Conservation (phyloP, 2,888 invertebrate species). For the Argynnis bischoffii region DNA sequence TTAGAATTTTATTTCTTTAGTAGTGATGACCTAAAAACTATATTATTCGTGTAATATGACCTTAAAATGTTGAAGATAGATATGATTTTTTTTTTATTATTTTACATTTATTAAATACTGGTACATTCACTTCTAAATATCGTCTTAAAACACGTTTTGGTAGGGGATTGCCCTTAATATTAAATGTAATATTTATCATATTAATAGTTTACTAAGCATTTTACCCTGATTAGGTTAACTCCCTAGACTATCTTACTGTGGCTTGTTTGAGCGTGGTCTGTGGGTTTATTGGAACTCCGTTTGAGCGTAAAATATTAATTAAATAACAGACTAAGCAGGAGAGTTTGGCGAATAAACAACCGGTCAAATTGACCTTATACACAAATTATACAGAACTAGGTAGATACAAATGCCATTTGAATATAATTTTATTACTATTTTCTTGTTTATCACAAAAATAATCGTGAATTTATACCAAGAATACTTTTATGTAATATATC, state of each 20-base stretch:
- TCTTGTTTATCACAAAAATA: too few relatives aligned
- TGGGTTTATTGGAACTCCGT: conserved; percentile 13
- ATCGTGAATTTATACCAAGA: too few relatives aligned
- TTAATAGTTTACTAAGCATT: conserved; percentile 6
- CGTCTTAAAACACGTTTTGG: too few relatives aligned
- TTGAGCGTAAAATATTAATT: conserved; percentile 21
- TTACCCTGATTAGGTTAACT: conserved; percentile 16
- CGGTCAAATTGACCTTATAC: neutral
- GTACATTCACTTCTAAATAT: too few relatives aligned
- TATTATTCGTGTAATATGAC: too few relatives aligned
- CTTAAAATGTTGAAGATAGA: too few relatives aligned
- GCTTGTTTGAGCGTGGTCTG: conserved; percentile 21
- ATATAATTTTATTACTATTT: too few relatives aligned
- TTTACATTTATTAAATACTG: too few relatives aligned
- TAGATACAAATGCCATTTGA: neutral
- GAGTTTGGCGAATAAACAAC: neutral
- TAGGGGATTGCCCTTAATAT: too few relatives aligned
- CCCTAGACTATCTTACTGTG: conserved; percentile 6
- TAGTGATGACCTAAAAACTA: too few relatives aligned
- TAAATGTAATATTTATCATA: neutral
- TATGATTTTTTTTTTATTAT: too few relatives aligned
- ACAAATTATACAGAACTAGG: neutral
- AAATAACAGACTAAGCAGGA: conserved; percentile 13
- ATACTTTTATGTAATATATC: neutral
- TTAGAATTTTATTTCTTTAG: too few relatives aligned